phyloP scores from a whole-genome alignment of 2,797 vertebrate species.

The Monodelphis domestica region DNA sequence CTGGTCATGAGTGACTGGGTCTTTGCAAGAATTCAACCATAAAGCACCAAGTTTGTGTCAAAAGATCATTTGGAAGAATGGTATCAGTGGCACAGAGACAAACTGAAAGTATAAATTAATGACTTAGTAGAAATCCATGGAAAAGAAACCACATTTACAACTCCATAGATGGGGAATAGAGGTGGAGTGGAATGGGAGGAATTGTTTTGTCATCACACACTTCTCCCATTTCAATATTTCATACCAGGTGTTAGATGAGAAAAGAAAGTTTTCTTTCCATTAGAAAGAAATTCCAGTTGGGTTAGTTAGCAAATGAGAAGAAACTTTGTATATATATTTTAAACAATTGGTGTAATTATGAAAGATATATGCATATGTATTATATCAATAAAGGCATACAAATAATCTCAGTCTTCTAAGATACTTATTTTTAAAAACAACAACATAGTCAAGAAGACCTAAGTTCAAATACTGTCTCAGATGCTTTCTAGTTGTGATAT shows the following conservation, averaged over 20 bases:
- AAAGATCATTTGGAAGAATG: conserved; percentile 53
- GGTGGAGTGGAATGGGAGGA: not conserved
- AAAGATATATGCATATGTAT: not conserved
- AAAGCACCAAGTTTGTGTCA: conserved; percentile 62
- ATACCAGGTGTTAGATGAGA: not conserved
- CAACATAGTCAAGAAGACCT: not conserved
- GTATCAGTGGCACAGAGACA: not conserved
- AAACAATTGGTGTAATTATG: not conserved
- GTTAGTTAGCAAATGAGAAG: not conserved
- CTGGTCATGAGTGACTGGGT: conserved; percentile 63
- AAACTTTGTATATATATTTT: not conserved
- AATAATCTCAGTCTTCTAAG: no score
- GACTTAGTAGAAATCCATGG: not conserved
- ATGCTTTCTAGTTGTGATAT: not conserved
- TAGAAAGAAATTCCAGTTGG: not conserved
- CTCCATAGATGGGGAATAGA: not conserved
- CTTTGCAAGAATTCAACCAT: conserved; percentile 72
- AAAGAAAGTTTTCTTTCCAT: not conserved
- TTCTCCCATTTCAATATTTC: not conserved
- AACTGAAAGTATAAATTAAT: conserved; percentile 33
- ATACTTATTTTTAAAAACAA: not conserved
- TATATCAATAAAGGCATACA: no score
- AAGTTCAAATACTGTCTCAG: not conserved
- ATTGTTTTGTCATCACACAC: not conserved
- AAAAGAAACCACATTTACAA: not conserved